Percentiles rank a stretch among this genome's conserved stretches.
phyloP scores from a whole-genome alignment of 2,888 invertebrate species.

The Oxycera nigricornis region DNA sequence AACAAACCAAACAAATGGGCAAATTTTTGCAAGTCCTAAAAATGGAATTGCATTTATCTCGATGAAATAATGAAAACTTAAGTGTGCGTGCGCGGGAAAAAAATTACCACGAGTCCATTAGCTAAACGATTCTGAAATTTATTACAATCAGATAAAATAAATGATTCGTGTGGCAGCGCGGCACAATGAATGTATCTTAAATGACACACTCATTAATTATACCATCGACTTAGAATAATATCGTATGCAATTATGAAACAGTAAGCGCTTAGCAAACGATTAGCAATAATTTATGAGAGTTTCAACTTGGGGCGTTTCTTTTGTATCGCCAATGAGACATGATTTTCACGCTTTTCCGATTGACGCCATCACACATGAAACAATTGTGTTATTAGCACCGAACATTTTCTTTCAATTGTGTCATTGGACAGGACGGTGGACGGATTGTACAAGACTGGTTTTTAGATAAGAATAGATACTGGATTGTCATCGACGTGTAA shows the following conservation, averaged over 20 bases:
- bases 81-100: not conserved
- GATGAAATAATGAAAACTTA: not conserved
- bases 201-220: slow-evolving; percentile 23
- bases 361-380: slow-evolving; percentile 9
- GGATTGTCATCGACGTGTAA: too few species aligned
- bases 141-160: slow-evolving; percentile 33
- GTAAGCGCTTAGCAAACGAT: slow-evolving; percentile 16
- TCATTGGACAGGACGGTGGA: too few species aligned
- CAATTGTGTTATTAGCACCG: not conserved
- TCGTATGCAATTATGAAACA: slow-evolving; percentile 16
- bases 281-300: not conserved
- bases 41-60: not conserved
- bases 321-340: not conserved
- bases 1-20: too few species aligned
- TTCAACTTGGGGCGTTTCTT: not conserved
- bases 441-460: too few species aligned
- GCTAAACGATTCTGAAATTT: slow-evolving; percentile 14
- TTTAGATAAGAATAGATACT: too few species aligned
- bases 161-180: slow-evolving; percentile 22
- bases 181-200: slow-evolving; percentile 9
- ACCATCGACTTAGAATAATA: slow-evolving; percentile 8
- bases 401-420: slow-evolving; percentile 4
- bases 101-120: slow-evolving; percentile 12
- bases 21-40: not conserved
- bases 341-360: slow-evolving; percentile 16